A percentile compares a stretch with the other conserved stretches of the same genome.
phyloP scores from a whole-genome alignment of 92 coral and sea anemone species.

The Parazoanthus darwini region DNA sequence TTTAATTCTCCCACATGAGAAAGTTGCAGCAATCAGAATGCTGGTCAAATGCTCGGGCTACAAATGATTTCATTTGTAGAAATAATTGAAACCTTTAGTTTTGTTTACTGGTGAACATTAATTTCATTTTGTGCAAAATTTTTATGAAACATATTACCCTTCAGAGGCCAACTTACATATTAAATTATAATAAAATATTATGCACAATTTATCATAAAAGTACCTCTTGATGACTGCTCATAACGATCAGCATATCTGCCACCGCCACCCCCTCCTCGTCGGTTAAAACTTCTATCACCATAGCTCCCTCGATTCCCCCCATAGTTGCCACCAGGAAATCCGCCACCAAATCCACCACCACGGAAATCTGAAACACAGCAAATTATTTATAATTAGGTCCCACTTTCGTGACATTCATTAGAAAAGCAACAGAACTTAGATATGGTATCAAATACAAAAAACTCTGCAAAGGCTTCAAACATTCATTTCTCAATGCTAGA shows the following conservation, averaged over 20 bases:
- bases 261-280: conserved; percentile 76
- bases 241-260: conserved; percentile 33
- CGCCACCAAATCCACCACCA: conserved; percentile 60
- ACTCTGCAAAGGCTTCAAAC: no score
- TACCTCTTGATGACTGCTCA: conserved; percentile 43
- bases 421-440: no score
- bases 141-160: no score
- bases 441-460: no score
- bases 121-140: no score
- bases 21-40: no score
- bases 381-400: background rate
- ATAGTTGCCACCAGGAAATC: conserved; percentile 54
- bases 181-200: background rate
- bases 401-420: background rate
- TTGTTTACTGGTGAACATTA: no score
- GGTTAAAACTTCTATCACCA: conserved; percentile 58
- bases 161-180: background rate
- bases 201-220: background rate
- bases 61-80: no score
- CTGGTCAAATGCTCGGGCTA: no score
- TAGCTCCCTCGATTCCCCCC: conserved; percentile 59
- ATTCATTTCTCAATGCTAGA: no score
- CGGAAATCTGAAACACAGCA: conserved; percentile 40
- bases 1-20: no score
- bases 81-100: no score